Percentiles rank a stretch among this genome's conserved stretches.
Conservation (phyloP, 2,888 invertebrate species). For the Caenorhabditis drosophilae region DNA sequence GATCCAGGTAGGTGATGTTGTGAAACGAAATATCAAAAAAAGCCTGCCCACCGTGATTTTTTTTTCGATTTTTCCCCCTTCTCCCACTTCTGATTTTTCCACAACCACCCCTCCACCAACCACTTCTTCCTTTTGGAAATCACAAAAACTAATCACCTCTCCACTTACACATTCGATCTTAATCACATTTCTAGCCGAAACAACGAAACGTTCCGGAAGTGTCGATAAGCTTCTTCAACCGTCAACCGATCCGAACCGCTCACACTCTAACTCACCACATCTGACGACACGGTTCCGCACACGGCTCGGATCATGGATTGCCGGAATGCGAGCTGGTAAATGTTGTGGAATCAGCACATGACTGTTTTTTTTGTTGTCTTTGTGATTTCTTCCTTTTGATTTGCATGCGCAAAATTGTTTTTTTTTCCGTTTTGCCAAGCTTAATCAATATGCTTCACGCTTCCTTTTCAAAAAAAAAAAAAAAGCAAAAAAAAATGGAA, state of each 20-base stretch:
- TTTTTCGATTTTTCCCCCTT: neutral
- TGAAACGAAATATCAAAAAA: conserved; percentile 6
- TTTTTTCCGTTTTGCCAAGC: too few relatives aligned
- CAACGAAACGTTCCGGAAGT: conserved; percentile 28
- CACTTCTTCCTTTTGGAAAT: too few relatives aligned
- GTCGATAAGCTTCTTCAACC: conserved; percentile 44
- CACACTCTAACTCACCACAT: conserved; percentile 44
- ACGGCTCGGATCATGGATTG: conserved; percentile 59
- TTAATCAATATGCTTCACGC: too few relatives aligned
- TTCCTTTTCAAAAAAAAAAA: too few relatives aligned
- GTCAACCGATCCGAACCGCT: conserved; percentile 29
- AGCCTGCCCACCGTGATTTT: too few relatives aligned
- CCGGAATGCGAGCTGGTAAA: conserved; percentile 53
- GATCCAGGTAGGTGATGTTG: conserved; percentile 40
- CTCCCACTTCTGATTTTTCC: neutral
- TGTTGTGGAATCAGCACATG: too few relatives aligned
- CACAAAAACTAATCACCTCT: too few relatives aligned
- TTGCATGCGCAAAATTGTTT: too few relatives aligned
- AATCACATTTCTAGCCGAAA: conserved; percentile 26
- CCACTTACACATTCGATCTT: too few relatives aligned
- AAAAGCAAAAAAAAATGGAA: too few relatives aligned
- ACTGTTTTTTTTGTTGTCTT: too few relatives aligned
- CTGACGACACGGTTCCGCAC: conserved; percentile 51
- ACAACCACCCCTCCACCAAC: conserved; percentile 7
- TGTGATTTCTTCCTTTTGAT: too few relatives aligned